Evolutionary conservation across 2,797 vertebrate species (phyloP).

Genomic region (Tolypeutes matacus): DNA sequence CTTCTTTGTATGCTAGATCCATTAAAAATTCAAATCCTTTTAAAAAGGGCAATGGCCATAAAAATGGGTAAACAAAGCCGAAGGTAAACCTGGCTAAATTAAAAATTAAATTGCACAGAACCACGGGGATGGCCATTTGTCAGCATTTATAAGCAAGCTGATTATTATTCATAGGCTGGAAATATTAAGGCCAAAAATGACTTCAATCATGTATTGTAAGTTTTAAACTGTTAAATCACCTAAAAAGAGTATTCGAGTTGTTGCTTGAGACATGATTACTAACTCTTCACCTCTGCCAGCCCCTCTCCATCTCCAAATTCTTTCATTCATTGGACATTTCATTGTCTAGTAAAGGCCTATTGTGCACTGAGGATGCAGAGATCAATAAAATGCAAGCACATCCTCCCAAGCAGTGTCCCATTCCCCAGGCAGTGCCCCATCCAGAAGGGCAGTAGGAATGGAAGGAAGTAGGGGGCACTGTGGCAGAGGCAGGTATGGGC

Average conservation of each 20-base stretch:
- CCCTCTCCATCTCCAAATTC: background rate
- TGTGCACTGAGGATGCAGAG: accelerated
- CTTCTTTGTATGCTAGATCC: background rate
- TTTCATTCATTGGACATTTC: accelerated
- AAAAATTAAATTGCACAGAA: background rate
- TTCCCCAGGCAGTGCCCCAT: accelerated
- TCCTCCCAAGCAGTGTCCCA: accelerated
- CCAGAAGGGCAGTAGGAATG: no score
- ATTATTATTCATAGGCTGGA: background rate
- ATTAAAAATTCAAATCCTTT: constrained; percentile 31
- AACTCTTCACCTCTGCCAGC: accelerated
- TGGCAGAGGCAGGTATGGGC: background rate
- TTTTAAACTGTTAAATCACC: background rate
- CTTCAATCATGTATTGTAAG: background rate
- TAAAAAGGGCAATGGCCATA: accelerated
- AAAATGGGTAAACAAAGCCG: constrained; percentile 10
- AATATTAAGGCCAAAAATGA: background rate
- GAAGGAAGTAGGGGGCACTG: no score
- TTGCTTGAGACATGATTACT: accelerated
- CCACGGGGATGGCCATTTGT: no score
- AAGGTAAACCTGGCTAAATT: background rate
- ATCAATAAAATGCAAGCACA: no score
- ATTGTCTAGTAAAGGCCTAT: no score
- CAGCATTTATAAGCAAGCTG: background rate
- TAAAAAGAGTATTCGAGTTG: background rate